Evolutionary conservation across 2,888 invertebrate genomes (phyloP).

Genomic region (Saturnia pavonia): DNA sequence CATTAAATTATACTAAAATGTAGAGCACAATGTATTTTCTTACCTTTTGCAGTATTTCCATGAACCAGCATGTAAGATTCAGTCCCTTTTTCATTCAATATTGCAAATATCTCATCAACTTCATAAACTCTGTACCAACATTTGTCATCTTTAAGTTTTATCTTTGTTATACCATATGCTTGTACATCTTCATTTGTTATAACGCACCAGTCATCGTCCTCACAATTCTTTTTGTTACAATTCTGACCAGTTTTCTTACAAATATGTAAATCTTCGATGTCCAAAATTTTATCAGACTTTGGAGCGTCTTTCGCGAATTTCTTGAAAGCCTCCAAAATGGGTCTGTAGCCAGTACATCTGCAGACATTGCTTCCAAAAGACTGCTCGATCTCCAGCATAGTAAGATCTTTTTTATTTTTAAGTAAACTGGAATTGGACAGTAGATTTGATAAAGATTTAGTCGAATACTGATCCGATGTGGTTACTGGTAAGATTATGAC

Average conservation of each 20-base stretch:
- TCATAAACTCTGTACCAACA: constrained; percentile 79
- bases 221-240: constrained; percentile 26
- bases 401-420: constrained; percentile 53
- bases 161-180: constrained; percentile 48
- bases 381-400: constrained; percentile 85
- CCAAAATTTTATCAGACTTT: constrained; percentile 55
- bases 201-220: constrained; percentile 49
- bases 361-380: constrained; percentile 88
- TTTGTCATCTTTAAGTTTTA: constrained; percentile 55
- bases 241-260: constrained; percentile 34
- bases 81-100: constrained; percentile 66
- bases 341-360: constrained; percentile 89
- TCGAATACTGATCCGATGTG: no score
- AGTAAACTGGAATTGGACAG: constrained; percentile 44
- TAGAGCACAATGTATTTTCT: not conserved
- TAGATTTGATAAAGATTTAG: not conserved
- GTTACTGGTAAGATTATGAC: no score
- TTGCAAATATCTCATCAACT: constrained; percentile 74
- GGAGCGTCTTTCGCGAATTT: constrained; percentile 83
- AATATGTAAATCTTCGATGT: constrained; percentile 55
- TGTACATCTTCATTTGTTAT: constrained; percentile 47
- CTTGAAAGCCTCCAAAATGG: constrained; percentile 89
- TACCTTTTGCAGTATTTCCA: constrained; percentile 88
- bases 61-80: constrained; percentile 83
- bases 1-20: not conserved